These are phyloP conservation scores for Hippocampus guttulatus DNA, from an alignment of 2,113 vertebrate genomes.

Conservation along the genomic window DNA sequence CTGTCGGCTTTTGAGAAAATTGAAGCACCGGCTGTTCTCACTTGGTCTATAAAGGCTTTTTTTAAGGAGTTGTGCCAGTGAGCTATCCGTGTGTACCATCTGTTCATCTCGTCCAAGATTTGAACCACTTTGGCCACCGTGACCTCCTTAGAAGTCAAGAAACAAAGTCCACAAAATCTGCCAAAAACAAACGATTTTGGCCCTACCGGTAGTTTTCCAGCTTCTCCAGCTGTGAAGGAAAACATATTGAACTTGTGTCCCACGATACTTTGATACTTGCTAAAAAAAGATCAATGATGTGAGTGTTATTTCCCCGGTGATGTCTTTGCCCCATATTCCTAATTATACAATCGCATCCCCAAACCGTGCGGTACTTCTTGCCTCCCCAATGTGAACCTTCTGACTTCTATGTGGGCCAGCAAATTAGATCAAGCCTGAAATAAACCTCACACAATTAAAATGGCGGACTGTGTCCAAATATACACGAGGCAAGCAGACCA, in stretches of 20 bases:
- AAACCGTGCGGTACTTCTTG: constrained; percentile 28
- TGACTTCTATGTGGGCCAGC: constrained; percentile 55
- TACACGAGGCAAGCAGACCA: too few relatives aligned
- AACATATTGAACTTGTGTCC: constrained; percentile 18
- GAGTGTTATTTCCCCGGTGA: constrained; percentile 38
- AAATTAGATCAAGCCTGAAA: constrained; percentile 63
- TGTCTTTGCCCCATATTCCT: constrained; percentile 41
- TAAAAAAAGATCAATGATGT: constrained; percentile 23
- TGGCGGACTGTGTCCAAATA: not conserved
- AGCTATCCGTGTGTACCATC: constrained; percentile 20
- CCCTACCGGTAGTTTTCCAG: not conserved
- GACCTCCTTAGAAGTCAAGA: constrained; percentile 9
- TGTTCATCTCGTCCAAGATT: constrained; percentile 18
- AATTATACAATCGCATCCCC: constrained; percentile 52
- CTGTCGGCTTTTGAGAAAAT: too few relatives aligned
- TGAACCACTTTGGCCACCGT: constrained; percentile 4
- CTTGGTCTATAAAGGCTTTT: not conserved
- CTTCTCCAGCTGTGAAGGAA: not conserved
- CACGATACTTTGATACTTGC: constrained; percentile 12
- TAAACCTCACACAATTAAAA: constrained; percentile 31
- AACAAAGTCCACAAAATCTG: not conserved
- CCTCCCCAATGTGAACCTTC: constrained; percentile 44
- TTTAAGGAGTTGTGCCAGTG: constrained; percentile 11
- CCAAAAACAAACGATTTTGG: not conserved
- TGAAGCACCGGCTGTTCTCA: not conserved